Conservation (phyloP, 2,797 vertebrate species). For the Pipistrellus pygmaeus region DNA sequence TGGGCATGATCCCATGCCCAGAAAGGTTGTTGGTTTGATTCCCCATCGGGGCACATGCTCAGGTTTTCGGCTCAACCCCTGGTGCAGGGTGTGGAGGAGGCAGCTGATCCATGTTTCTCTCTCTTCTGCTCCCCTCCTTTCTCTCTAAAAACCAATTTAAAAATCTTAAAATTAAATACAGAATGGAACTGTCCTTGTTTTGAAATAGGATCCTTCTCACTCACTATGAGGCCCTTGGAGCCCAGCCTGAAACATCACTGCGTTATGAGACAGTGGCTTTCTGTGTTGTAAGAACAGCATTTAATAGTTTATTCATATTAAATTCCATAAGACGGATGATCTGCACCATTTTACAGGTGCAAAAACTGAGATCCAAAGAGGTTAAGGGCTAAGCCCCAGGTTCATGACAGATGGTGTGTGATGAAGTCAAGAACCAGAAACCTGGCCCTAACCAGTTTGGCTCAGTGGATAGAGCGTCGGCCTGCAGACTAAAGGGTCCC, state of each 20-base stretch:
- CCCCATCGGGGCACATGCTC: background rate
- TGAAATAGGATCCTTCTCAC: background rate
- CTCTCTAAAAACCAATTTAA: background rate
- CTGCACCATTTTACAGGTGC: slow-evolving; percentile 3
- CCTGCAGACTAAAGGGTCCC: too few relatives aligned
- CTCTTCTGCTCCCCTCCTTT: background rate
- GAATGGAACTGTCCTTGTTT: background rate
- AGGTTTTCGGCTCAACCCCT: background rate
- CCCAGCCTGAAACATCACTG: background rate
- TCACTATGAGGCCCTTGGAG: background rate
- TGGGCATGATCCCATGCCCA: background rate
- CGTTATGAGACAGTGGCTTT: background rate
- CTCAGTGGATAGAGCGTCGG: too few relatives aligned
- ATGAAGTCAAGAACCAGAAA: background rate
- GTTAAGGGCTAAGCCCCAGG: background rate
- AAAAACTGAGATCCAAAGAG: background rate
- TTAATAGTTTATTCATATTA: background rate
- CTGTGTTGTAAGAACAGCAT: background rate
- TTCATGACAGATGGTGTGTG: background rate
- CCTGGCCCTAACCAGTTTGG: background rate
- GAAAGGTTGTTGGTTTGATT: background rate
- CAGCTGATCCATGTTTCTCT: background rate
- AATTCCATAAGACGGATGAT: background rate
- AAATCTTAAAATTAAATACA: background rate
- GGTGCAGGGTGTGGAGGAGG: background rate